Base-by-base conservation (phyloP, 1,140 invertebrate species). In the Muscidifurax raptorellus region DNA sequence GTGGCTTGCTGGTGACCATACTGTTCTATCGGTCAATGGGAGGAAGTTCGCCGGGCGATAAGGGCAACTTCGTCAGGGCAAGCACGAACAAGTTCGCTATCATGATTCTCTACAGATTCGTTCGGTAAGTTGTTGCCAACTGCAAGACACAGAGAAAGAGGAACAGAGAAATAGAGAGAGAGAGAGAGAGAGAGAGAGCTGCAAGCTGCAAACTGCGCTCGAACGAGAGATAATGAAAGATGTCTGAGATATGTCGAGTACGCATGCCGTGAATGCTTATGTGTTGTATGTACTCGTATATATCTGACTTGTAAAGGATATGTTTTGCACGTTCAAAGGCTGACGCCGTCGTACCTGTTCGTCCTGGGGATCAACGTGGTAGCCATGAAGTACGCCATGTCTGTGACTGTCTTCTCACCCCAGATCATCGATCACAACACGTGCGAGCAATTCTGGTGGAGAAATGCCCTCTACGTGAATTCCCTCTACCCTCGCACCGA, bases 261-360 rank as follows among this genome's bases (percentile, higher is more conserved):
- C 25, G 25, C n/a, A 18, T n/a, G 36, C 36, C 6, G 77, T 40
- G 77, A 32, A 79, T 15, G 30, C 36, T 36, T 28, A 25, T n/a
- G 69, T 69, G 78, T 69, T 82, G 69, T 18, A 32, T 69, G 36
- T 32, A 18, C 18, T 69, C 74, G 69, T 18, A 32, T 69, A 59
- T 32, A 18, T 52, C 47, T 52, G 47, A 52, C 13, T 52, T 52
- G 13, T 52, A 52, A 59, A n/a, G 52, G n/a, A 22, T 59, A n/a
- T 59, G 22, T 78, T 83, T 71, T 78, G 32, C 75, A 27, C 32
- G 81, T 78, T 76, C 52, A 30, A 85, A 95, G 97, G 86, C 92
- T 97, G 81, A 97, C 96, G 1, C 96, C 97, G 22, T 96, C 96
- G 4, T 97, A 97, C 91, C 93, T 97, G 25, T 97, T 96, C 88